A percentile compares a stretch with the other conserved stretches of the same genome.
Evolutionary conservation across 2,888 invertebrate genomes (phyloP).

Genomic region (Agrypnus murinus): DNA sequence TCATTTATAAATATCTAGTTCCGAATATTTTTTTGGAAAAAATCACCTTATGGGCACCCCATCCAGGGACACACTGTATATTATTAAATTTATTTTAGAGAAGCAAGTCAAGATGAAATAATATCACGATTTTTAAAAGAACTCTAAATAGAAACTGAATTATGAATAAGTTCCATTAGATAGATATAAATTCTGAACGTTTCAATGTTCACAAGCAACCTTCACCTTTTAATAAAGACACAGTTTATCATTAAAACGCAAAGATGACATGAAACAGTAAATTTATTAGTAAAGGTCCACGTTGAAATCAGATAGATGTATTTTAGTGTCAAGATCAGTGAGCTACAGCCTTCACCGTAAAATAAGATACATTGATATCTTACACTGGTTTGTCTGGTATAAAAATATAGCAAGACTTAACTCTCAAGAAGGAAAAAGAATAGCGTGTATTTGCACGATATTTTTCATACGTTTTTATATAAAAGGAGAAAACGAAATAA

Average conservation of each 20-base stretch:
- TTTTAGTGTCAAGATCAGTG: conserved; percentile 47
- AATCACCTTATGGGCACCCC: too few relatives aligned
- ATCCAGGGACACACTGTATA: too few relatives aligned
- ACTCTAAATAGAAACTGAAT: too few relatives aligned
- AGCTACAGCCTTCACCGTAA: conserved; percentile 34
- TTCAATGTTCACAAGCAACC: background rate
- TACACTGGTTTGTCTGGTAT: conserved; percentile 30
- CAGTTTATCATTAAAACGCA: conserved; percentile 40
- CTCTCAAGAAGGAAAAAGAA: conserved; percentile 19
- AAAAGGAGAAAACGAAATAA: background rate
- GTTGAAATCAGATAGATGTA: conserved; percentile 37
- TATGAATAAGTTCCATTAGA: too few relatives aligned
- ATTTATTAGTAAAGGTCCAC: conserved; percentile 38
- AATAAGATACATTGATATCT: conserved; percentile 29
- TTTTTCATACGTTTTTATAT: conserved; percentile 27
- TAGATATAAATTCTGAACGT: too few relatives aligned
- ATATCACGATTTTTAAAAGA: too few relatives aligned
- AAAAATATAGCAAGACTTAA: conserved; percentile 32
- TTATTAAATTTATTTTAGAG: too few relatives aligned
- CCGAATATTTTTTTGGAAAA: too few relatives aligned
- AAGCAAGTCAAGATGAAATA: too few relatives aligned
- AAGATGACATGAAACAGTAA: conserved; percentile 36
- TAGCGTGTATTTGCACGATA: conserved; percentile 4
- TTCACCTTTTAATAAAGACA: conserved; percentile 28
- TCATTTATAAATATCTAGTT: too few relatives aligned